Conservation (phyloP, 2,113 vertebrate genomes). For the Hucho hucho region DNA sequence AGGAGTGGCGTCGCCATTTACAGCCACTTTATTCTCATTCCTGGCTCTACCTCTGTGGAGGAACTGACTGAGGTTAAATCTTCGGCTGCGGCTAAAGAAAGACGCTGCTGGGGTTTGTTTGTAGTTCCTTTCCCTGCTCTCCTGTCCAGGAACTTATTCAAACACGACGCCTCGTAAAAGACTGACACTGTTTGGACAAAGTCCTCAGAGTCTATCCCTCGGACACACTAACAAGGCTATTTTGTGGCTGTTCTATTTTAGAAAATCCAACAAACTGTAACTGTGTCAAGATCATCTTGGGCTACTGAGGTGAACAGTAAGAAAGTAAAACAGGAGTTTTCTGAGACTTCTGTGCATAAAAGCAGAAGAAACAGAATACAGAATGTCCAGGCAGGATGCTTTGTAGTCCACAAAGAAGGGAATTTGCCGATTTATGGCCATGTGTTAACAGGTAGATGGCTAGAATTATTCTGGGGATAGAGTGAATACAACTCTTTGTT, state of each 20-base stretch:
- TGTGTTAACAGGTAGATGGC: constrained; percentile 42
- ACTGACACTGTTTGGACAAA: constrained; percentile 37
- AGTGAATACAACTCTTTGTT: constrained; percentile 56
- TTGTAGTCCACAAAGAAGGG: constrained; percentile 49
- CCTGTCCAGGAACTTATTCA: constrained; percentile 49
- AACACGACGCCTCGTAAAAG: constrained; percentile 51
- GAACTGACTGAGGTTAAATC: constrained; percentile 41
- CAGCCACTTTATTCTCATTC: not conserved
- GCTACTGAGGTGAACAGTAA: constrained; percentile 5
- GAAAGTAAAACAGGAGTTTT: constrained; percentile 15
- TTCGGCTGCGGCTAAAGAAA: constrained; percentile 30
- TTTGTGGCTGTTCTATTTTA: not conserved
- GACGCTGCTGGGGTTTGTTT: constrained; percentile 46
- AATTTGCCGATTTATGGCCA: constrained; percentile 46
- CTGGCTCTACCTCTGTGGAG: constrained; percentile 9
- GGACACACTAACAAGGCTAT: not conserved
- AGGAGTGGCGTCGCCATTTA: not conserved
- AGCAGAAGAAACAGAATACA: constrained; percentile 52
- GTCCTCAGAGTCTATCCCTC: constrained; percentile 14
- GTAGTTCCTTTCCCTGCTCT: constrained; percentile 47
- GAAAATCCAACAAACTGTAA: not conserved
- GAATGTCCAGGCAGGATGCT: constrained; percentile 41
- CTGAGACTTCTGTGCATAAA: constrained; percentile 23
- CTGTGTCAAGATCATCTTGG: too few relatives aligned
- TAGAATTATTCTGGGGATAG: constrained; percentile 28